A percentile compares a stretch with the other conserved stretches of the same genome.
These are phyloP conservation scores for Caenorhabditis doughertyi DNA, from an alignment of 2,888 invertebrate genomes.

Conservation along the genomic window DNA sequence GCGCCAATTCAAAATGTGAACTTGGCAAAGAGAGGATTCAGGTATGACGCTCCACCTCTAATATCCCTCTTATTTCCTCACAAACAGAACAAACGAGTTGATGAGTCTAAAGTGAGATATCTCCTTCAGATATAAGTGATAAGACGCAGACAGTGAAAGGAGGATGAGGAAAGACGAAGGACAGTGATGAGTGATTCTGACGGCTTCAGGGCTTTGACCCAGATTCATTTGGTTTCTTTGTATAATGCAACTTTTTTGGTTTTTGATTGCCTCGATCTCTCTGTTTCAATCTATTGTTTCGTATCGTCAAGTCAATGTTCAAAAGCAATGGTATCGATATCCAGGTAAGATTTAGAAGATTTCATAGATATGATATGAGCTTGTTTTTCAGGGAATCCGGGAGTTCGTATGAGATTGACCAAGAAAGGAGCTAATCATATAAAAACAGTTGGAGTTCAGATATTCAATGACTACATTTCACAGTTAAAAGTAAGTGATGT, in stretches of 20 bases:
- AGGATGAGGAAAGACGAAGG: not conserved
- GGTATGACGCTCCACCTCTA: constrained; percentile 20
- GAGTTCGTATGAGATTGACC: constrained; percentile 79
- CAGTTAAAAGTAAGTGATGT: constrained; percentile 62
- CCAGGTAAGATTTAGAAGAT: constrained; percentile 51
- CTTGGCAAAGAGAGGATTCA: no score
- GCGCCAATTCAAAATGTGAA: constrained; percentile 26
- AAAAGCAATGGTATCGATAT: constrained; percentile 61
- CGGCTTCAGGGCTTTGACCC: constrained; percentile 45
- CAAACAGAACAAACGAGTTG: constrained; percentile 34
- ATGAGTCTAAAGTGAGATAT: constrained; percentile 36
- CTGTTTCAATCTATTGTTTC: not conserved
- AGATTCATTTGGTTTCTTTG: constrained; percentile 30
- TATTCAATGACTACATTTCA: constrained; percentile 80
- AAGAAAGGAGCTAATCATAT: constrained; percentile 81
- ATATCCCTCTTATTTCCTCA: not conserved
- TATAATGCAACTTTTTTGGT: constrained; percentile 52
- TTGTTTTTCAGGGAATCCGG: constrained; percentile 80
- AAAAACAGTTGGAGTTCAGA: constrained; percentile 79
- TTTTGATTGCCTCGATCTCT: constrained; percentile 2
- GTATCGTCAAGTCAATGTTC: constrained; percentile 38
- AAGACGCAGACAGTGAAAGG: constrained; percentile 45
- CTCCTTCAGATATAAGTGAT: no score
- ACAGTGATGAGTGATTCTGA: constrained; percentile 24
- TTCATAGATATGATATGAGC: no score